phyloP scores from a whole-genome alignment of 2,113 vertebrate species.

The Rhombomys opimus region DNA sequence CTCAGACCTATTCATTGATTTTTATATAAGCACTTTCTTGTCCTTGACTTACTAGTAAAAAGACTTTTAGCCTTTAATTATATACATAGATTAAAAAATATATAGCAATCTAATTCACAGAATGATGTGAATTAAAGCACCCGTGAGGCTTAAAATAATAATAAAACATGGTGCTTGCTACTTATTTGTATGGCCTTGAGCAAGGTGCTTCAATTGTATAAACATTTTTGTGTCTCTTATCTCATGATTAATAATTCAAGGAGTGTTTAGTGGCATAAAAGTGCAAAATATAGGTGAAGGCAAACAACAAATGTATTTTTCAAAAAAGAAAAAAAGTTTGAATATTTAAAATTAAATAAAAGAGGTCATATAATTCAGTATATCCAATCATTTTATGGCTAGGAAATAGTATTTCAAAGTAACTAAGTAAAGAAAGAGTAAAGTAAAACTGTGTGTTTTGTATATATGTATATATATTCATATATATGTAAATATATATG shows the following conservation, averaged over 20 bases:
- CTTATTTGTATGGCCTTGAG: neutral
- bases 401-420: neutral
- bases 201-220: neutral
- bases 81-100: conserved; percentile 58
- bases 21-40: conserved; percentile 69
- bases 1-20: conserved; percentile 64
- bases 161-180: neutral
- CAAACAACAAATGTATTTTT: neutral
- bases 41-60: conserved; percentile 60
- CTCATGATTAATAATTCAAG: neutral
- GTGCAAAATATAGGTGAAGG: neutral
- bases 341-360: neutral
- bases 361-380: neutral
- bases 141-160: conserved; percentile 1
- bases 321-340: neutral
- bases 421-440: neutral
- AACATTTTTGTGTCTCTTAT: neutral
- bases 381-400: neutral
- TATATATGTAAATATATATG: neutral
- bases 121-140: conserved; percentile 34
- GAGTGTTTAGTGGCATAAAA: neutral
- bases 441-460: neutral
- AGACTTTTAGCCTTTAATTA: conserved; percentile 69
- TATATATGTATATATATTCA: no score
- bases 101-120: conserved; percentile 33